phyloP scores from a whole-genome alignment of 2,888 invertebrate genomes.

The Dioctria rufipes region DNA sequence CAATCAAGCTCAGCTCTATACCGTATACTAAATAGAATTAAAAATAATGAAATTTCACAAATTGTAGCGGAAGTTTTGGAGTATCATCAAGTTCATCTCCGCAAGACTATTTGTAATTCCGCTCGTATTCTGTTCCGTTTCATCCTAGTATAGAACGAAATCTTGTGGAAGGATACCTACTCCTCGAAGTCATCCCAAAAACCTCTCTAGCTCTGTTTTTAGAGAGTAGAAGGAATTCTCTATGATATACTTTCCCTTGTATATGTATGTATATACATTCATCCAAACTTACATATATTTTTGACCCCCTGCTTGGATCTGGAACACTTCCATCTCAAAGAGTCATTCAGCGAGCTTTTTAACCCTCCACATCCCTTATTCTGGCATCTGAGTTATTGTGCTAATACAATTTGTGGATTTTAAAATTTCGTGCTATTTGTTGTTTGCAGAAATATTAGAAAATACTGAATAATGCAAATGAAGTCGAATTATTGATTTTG shows the following conservation, averaged over 20 bases:
- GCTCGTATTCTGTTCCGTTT: conserved; percentile 36
- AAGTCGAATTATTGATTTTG: conserved; percentile 38
- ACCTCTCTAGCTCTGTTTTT: neutral
- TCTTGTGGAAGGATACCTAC: conserved; percentile 29
- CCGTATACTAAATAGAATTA: conserved; percentile 48
- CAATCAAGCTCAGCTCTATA: conserved; percentile 45
- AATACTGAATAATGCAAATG: conserved; percentile 46
- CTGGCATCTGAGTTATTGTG: conserved; percentile 13
- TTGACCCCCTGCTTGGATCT: conserved; percentile 2
- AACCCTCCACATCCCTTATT: neutral
- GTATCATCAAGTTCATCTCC: conserved; percentile 52
- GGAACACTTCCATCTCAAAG: neutral
- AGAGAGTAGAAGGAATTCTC: conserved; percentile 13
- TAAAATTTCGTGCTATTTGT: conserved; percentile 43
- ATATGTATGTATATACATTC: no score
- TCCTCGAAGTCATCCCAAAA: conserved; percentile 4
- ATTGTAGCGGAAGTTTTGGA: conserved; percentile 52
- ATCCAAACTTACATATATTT: neutral
- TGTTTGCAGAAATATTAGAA: conserved; percentile 43
- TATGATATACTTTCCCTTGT: conserved; percentile 17
- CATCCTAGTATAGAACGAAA: conserved; percentile 3
- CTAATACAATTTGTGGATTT: conserved; percentile 48
- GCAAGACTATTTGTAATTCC: conserved; percentile 50
- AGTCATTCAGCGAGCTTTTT: neutral
- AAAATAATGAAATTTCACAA: conserved; percentile 54